These are phyloP conservation scores for Orthonevra nobilis DNA, from an alignment of 2,888 invertebrate species.

Conservation along the genomic window DNA sequence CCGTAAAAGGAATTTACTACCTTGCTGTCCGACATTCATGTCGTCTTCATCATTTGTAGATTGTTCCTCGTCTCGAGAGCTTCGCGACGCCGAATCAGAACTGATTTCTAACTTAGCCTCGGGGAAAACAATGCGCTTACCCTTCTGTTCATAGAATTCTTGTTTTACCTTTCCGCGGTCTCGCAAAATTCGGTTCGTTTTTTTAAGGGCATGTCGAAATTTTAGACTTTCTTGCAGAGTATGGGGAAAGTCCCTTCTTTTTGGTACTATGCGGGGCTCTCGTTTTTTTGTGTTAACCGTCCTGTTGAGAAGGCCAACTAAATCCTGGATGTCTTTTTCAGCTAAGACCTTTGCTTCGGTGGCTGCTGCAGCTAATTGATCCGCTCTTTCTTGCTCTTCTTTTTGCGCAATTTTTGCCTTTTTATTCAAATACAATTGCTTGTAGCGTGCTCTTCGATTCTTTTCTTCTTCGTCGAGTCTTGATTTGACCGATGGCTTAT, in stretches of 20 bases:
- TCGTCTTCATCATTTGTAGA: conserved; percentile 78
- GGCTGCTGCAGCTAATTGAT: conserved; percentile 26
- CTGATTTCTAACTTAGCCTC: conserved; percentile 73
- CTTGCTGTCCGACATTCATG: conserved; percentile 75
- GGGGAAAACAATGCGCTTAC: conserved; percentile 72
- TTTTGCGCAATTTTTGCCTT: conserved; percentile 56
- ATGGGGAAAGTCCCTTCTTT: conserved; percentile 75
- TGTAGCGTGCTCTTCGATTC: conserved; percentile 74
- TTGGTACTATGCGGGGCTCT: conserved; percentile 55
- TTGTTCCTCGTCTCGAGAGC: conserved; percentile 73
- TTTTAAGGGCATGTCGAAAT: conserved; percentile 74
- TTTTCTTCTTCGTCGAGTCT: conserved; percentile 72
- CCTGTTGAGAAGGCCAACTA: conserved; percentile 27
- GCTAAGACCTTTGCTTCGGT: conserved; percentile 12
- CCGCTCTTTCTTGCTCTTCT: conserved; percentile 45
- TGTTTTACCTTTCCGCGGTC: conserved; percentile 74
- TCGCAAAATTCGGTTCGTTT: conserved; percentile 73
- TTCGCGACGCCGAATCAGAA: conserved; percentile 70
- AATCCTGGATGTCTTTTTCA: conserved; percentile 48
- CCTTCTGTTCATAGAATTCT: conserved; percentile 73
- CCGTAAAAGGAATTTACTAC: conserved; percentile 75
- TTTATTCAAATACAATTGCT: conserved; percentile 73
- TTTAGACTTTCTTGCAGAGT: conserved; percentile 75
- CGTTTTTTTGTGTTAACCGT: conserved; percentile 70
- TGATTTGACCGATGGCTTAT: conserved; percentile 74